Evolutionary conservation across 1,140 invertebrate species (phyloP).

Genomic region (Centruroides vittatus): DNA sequence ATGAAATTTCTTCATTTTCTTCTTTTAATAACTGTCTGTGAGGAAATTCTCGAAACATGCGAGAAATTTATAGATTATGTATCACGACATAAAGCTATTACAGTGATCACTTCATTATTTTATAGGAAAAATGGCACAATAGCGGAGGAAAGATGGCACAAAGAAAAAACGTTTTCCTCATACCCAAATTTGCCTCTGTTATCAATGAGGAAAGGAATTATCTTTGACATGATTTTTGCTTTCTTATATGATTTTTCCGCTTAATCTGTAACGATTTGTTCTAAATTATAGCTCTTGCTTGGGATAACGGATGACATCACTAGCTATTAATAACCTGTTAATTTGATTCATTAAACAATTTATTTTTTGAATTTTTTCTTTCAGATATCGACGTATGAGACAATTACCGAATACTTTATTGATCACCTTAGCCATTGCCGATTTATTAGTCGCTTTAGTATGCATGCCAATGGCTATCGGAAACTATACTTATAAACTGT

Average conservation of each 20-base stretch:
- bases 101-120: too few species aligned
- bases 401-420: slow-evolving; percentile 7
- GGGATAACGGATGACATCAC: not conserved
- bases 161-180: too few species aligned
- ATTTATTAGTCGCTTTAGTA: slow-evolving; percentile 7
- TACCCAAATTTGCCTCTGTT: not conserved
- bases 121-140: too few species aligned
- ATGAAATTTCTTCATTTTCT: too few species aligned
- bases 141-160: too few species aligned
- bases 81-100: too few species aligned
- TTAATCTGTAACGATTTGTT: not conserved
- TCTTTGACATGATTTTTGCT: not conserved
- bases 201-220: not conserved
- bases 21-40: too few species aligned
- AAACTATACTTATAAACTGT: slow-evolving; percentile 47
- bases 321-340: not conserved
- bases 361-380: not conserved
- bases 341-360: not conserved
- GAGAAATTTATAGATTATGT: too few species aligned
- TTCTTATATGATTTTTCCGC: not conserved
- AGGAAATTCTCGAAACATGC: too few species aligned
- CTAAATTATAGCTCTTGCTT: not conserved
- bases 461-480: slow-evolving; percentile 40
- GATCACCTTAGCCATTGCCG: slow-evolving; percentile 11
- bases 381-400: slow-evolving; percentile 12